A percentile compares a stretch with the other conserved stretches of the same genome.
phyloP scores from a whole-genome alignment of 2,888 invertebrate genomes.

The Julus scanicus region DNA sequence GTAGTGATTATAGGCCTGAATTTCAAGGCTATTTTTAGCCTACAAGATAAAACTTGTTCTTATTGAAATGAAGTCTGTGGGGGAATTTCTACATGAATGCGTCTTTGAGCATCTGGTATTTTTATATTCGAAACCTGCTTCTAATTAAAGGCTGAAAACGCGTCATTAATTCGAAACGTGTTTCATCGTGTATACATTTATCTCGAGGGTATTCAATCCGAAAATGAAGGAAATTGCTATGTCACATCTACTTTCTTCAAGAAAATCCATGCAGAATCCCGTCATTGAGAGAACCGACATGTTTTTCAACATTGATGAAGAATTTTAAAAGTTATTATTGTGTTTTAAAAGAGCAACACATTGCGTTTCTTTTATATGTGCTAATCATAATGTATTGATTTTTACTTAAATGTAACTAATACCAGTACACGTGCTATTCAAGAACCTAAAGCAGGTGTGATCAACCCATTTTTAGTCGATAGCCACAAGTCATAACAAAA shows the following conservation, averaged over 20 bases:
- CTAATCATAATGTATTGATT: too few relatives aligned
- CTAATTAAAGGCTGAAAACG: constrained; percentile 17
- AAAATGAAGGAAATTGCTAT: constrained; percentile 11
- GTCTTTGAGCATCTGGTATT: constrained; percentile 14
- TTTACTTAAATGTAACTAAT: too few relatives aligned
- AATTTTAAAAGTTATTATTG: too few relatives aligned
- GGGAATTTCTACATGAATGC: background rate
- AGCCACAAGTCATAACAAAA: too few relatives aligned
- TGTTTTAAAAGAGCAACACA: too few relatives aligned
- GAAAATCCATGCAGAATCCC: background rate
- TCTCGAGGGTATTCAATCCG: background rate
- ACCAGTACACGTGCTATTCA: too few relatives aligned
- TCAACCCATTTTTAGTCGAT: too few relatives aligned
- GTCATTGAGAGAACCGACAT: background rate
- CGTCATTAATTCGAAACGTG: constrained; percentile 16
- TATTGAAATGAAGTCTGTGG: background rate
- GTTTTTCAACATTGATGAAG: too few relatives aligned
- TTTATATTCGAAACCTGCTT: constrained; percentile 10
- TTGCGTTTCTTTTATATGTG: too few relatives aligned
- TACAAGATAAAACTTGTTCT: background rate
- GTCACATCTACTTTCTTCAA: background rate
- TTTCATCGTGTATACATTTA: constrained; percentile 14
- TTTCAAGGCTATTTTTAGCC: constrained; percentile 27
- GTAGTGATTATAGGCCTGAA: background rate
- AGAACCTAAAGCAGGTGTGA: too few relatives aligned